Evolutionary conservation across 2,888 invertebrate genomes (phyloP).

Genomic region (Erebia epiphron): DNA sequence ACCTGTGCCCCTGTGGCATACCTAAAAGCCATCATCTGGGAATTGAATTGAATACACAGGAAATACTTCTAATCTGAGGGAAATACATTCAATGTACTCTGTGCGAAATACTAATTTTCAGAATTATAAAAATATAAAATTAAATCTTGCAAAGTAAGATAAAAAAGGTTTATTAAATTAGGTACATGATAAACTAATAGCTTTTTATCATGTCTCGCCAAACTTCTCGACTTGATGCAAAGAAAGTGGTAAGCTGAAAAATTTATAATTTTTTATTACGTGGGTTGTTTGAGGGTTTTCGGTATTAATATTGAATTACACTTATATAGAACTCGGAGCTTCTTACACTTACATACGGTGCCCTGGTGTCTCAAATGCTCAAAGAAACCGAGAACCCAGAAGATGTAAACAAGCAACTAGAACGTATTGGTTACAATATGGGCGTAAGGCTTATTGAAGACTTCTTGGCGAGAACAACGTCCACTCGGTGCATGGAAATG

Average conservation of each 20-base stretch:
- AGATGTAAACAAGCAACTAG: slow-evolving; percentile 98
- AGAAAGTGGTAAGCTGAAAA: slow-evolving; percentile 86
- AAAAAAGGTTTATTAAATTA: too few species aligned
- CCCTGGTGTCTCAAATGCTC: slow-evolving; percentile 97
- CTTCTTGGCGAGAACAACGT: slow-evolving; percentile 95
- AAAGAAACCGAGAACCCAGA: slow-evolving; percentile 98
- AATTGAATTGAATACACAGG: too few species aligned
- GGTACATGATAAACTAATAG: not conserved
- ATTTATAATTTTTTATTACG: slow-evolving; percentile 5
- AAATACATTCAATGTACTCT: too few species aligned
- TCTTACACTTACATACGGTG: slow-evolving; percentile 98
- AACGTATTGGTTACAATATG: slow-evolving; percentile 98
- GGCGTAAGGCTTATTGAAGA: slow-evolving; percentile 99
- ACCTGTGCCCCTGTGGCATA: too few species aligned
- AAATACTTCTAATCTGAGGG: too few species aligned
- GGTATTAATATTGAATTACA: slow-evolving; percentile 6
- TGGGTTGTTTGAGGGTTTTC: slow-evolving; percentile 19
- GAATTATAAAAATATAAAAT: too few species aligned
- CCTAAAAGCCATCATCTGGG: too few species aligned
- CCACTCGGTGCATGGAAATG: slow-evolving; percentile 96
- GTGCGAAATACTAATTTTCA: too few species aligned
- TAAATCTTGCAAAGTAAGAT: too few species aligned
- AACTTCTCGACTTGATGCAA: slow-evolving; percentile 87
- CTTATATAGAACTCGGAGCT: slow-evolving; percentile 94
- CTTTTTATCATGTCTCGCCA: slow-evolving; percentile 85